Evolutionary conservation across 2,797 vertebrate species (phyloP).

Genomic region (Melanotaenia boesemani): DNA sequence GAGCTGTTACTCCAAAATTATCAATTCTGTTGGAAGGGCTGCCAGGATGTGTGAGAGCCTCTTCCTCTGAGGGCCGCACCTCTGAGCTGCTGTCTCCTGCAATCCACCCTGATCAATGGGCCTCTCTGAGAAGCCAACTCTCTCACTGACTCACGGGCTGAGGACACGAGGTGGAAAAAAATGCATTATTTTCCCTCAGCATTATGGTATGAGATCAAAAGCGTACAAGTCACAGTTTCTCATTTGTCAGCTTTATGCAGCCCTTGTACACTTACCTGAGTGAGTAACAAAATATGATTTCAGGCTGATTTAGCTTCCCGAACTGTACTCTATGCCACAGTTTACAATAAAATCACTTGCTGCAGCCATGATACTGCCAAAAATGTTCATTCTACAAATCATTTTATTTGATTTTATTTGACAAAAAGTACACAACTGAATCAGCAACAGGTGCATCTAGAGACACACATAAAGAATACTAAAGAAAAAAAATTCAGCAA

Average conservation of each 20-base stretch:
- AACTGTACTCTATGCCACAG: background rate
- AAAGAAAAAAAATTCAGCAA: too few relatives aligned
- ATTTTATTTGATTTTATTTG: background rate
- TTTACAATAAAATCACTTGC: background rate
- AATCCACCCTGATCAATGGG: slow-evolving; percentile 78
- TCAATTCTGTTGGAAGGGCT: slow-evolving; percentile 86
- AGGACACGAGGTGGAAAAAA: slow-evolving; percentile 37
- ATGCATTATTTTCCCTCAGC: slow-evolving; percentile 16
- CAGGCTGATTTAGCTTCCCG: slow-evolving; percentile 7
- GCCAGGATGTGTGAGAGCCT: slow-evolving; percentile 77
- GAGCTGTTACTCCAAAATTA: slow-evolving; percentile 81
- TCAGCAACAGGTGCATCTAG: background rate
- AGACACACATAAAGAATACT: background rate
- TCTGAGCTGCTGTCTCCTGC: slow-evolving; percentile 74
- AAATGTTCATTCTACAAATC: background rate
- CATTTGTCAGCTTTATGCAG: slow-evolving; percentile 20
- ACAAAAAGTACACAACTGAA: background rate
- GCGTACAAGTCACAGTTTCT: slow-evolving; percentile 23
- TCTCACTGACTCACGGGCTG: slow-evolving; percentile 41
- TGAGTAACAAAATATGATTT: slow-evolving; percentile 6
- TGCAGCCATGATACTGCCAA: background rate
- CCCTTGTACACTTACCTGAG: background rate
- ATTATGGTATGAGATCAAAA: slow-evolving; percentile 59
- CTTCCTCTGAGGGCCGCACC: slow-evolving; percentile 75
- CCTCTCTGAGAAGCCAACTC: slow-evolving; percentile 52